phyloP scores from a whole-genome alignment of 2,888 invertebrate species.

The Philereme vetulata region DNA sequence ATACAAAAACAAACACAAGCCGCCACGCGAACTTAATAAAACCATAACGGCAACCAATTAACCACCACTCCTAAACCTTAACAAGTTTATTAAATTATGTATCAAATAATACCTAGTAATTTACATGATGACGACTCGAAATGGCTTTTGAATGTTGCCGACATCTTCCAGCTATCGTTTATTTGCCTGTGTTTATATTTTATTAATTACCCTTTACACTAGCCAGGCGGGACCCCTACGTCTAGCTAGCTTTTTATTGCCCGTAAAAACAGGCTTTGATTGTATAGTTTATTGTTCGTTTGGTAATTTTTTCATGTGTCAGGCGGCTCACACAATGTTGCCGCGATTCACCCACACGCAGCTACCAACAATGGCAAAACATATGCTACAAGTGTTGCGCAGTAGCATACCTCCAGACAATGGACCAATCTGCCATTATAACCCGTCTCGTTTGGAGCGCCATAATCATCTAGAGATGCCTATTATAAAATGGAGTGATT shows the following conservation, averaged over 20 bases:
- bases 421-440: slow-evolving; percentile 62
- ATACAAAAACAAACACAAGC: slow-evolving; percentile 79
- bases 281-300: slow-evolving; percentile 16
- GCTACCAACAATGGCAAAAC: slow-evolving; percentile 55
- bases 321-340: slow-evolving; percentile 42
- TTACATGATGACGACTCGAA: slow-evolving; percentile 76
- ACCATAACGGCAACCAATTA: slow-evolving; percentile 76
- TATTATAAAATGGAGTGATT: slow-evolving; percentile 62
- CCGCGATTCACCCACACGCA: slow-evolving; percentile 61
- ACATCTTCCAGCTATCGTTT: slow-evolving; percentile 75
- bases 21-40: slow-evolving; percentile 80
- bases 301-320: slow-evolving; percentile 37
- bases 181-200: slow-evolving; percentile 71
- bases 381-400: slow-evolving; percentile 63
- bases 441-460: slow-evolving; percentile 51
- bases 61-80: slow-evolving; percentile 78
- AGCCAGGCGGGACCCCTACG: slow-evolving; percentile 33
- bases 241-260: slow-evolving; percentile 19
- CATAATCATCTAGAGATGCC: slow-evolving; percentile 55
- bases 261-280: slow-evolving; percentile 15
- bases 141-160: slow-evolving; percentile 75
- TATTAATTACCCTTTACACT: slow-evolving; percentile 64
- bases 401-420: slow-evolving; percentile 71
- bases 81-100: slow-evolving; percentile 83
- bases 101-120: slow-evolving; percentile 78